Evolutionary conservation across 1,140 invertebrate genomes (phyloP).

Genomic region (Hydropsyche tenuis): DNA sequence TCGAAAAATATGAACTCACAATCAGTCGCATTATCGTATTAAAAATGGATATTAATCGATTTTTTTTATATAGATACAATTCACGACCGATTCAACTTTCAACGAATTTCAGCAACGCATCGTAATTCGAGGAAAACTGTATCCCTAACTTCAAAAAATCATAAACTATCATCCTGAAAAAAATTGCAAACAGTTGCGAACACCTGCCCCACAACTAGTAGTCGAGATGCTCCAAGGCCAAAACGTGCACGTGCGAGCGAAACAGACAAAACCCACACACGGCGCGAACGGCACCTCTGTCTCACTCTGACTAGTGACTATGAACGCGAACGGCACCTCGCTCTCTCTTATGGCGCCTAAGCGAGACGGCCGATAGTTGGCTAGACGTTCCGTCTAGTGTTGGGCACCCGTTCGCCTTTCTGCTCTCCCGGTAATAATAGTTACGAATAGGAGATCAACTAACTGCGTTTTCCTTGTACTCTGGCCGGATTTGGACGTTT

Average conservation of each 20-base stretch:
- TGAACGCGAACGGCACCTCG: neutral
- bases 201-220: neutral
- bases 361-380: conserved; percentile 22
- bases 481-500: too few relatives aligned
- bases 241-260: neutral
- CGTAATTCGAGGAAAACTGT: too few relatives aligned
- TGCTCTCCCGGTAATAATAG: conserved; percentile 35
- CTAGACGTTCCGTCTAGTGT: conserved; percentile 8
- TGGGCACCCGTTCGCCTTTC: conserved; percentile 10
- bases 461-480: neutral
- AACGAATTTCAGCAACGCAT: too few relatives aligned
- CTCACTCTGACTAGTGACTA: too few relatives aligned
- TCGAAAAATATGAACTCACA: too few relatives aligned
- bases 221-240: neutral
- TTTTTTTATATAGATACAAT: too few relatives aligned
- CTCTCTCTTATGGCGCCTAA: neutral
- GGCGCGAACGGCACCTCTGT: neutral
- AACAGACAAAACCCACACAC: neutral
- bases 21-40: too few relatives aligned
- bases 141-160: too few relatives aligned
- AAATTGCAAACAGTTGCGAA: neutral
- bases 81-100: too few relatives aligned
- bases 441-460: conserved; percentile 35
- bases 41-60: too few relatives aligned
- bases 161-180: too few relatives aligned